Evolutionary conservation across 2,888 invertebrate genomes (phyloP).

Genomic region (Lithodes maja): DNA sequence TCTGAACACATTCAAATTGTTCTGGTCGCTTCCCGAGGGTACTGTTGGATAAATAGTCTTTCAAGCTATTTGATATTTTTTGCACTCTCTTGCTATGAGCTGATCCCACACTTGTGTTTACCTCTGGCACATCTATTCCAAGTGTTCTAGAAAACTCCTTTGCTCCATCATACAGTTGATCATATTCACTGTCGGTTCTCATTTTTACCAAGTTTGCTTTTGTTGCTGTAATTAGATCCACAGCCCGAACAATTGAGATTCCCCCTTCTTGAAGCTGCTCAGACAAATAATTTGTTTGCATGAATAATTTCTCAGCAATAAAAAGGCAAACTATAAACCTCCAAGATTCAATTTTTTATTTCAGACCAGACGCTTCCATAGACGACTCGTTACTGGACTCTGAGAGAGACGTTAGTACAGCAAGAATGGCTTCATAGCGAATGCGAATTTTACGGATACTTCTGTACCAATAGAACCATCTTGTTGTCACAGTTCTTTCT

Average conservation of each 20-base stretch:
- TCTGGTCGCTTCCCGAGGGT: slow-evolving; percentile 24
- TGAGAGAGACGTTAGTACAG: slow-evolving; percentile 19
- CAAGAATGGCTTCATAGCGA: slow-evolving; percentile 37
- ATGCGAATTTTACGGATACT: slow-evolving; percentile 34
- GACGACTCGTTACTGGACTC: slow-evolving; percentile 25
- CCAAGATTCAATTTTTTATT: slow-evolving; percentile 20
- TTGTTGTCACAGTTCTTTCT: slow-evolving; percentile 24
- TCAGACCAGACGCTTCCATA: too few relatives aligned
- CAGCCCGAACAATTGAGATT: slow-evolving; percentile 22
- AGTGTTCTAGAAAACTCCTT: background rate
- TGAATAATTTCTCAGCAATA: slow-evolving; percentile 19
- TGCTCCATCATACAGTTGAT: slow-evolving; percentile 17
- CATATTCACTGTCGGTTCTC: slow-evolving; percentile 26
- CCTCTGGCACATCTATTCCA: slow-evolving; percentile 28
- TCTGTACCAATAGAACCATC: slow-evolving; percentile 40
- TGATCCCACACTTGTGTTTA: background rate
- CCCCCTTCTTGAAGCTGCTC: slow-evolving; percentile 31
- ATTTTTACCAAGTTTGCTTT: slow-evolving; percentile 31
- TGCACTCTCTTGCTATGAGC: slow-evolving; percentile 26
- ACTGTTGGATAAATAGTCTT: slow-evolving; percentile 22
- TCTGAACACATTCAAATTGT: slow-evolving; percentile 25
- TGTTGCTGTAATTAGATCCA: slow-evolving; percentile 37
- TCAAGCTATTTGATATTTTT: slow-evolving; percentile 16
- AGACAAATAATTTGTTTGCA: slow-evolving; percentile 35
- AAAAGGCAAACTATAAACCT: slow-evolving; percentile 37